Evolutionary conservation across 2,113 vertebrate genomes (phyloP).

Genomic region (Eonycteris spelaea): DNA sequence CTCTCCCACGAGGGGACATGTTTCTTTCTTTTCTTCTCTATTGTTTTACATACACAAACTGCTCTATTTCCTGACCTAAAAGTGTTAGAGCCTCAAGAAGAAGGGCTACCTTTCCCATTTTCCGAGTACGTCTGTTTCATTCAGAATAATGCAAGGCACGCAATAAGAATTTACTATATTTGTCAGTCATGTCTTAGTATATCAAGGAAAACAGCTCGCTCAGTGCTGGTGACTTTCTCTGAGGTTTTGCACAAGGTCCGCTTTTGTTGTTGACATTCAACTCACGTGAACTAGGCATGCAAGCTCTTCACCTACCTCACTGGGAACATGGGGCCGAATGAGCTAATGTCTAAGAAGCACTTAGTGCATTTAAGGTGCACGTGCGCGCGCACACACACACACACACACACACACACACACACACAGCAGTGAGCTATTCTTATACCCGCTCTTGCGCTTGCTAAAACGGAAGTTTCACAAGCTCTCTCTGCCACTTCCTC

Average conservation of each 20-base stretch:
- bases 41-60: background rate
- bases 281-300: background rate
- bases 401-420: background rate
- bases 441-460: background rate
- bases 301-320: background rate
- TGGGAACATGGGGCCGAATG: background rate
- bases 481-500: slow-evolving; percentile 14
- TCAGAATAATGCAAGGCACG: background rate
- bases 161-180: background rate
- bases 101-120: background rate
- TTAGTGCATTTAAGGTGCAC: background rate
- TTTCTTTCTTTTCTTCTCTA: background rate
- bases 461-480: slow-evolving; percentile 18
- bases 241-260: background rate
- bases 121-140: background rate
- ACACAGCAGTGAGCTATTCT: background rate
- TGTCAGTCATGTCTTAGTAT: background rate
- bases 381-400: background rate
- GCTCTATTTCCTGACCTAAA: background rate
- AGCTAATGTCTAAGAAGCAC: slow-evolving; percentile 46
- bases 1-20: accelerated
- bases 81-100: background rate
- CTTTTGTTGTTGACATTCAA: background rate
- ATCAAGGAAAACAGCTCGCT: background rate
- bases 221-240: background rate